Base-by-base conservation (phyloP, 37 sponge, comb jelly and placozoan species). In the Ephydatia muelleri region DNA sequence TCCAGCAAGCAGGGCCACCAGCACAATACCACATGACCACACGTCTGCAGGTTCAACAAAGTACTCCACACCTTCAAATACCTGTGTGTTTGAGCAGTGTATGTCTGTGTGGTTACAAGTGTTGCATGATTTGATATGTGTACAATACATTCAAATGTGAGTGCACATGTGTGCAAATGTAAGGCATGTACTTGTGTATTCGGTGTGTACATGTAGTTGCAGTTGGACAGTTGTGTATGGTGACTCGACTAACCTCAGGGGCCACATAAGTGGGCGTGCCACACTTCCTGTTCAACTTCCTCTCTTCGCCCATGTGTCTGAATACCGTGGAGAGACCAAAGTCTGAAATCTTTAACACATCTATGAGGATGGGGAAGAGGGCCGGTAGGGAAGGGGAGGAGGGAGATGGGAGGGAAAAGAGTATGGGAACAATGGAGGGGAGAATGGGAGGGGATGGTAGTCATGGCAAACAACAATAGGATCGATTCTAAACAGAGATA, bases 291-390 rank as follows among this genome's bases (percentile, higher is more conserved):
- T 81, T 89, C 65, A 97, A 74, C 80, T 88, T 88, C 32, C 98
- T 88, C 85, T 95, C 96, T 65, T 91, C 83, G 30, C 96, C 98
- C 75, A 80, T 76, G 82, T 95, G 85, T 29, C 94, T 83, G 83
- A 97, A 97, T 75, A 97, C 90, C 0, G 99, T 99, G 22, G 99
- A 89, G 67, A 99, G 87, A n/a, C 99, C 99, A 79, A 99, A 99
- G 77, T 99, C 99, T 30, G 97, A 93, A 0, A 99, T 95, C 91
- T 95, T 97, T 19, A 98, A 83, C 31, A 86, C 83, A 69, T 98
- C 95, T 96, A 65, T 32, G n/a, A n/a, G n/a, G n/a, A n/a, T n/a
- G 29, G 27, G 40, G 47, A 40, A 29, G 47, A 71, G 25, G 83
- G 8, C 19, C 32, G 48, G 5, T 48, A 3, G 73, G 28, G 0